Conservation (phyloP, 2,888 invertebrate genomes). For the Allophyes oxyacanthae region DNA sequence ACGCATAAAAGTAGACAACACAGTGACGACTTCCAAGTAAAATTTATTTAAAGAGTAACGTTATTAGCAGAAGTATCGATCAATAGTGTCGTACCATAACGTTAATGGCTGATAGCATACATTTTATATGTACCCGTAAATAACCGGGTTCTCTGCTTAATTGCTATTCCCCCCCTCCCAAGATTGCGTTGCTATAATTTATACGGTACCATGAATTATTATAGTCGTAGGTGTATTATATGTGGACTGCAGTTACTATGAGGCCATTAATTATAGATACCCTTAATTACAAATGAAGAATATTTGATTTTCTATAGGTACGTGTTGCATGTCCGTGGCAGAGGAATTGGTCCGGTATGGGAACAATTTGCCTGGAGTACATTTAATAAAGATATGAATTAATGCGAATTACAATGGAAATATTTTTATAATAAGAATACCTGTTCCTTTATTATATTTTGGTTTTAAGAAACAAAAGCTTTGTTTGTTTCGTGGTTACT, state of each 20-base stretch:
- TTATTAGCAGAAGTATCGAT: conserved; percentile 29
- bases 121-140: conserved; percentile 69
- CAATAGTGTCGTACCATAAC: conserved; percentile 53
- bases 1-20: neutral
- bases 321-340: no score
- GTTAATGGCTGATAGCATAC: conserved; percentile 59
- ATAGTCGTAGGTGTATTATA: conserved; percentile 64
- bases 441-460: no score
- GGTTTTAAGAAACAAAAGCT: conserved; percentile 5
- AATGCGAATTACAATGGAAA: no score
- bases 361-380: no score
- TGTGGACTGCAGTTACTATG: conserved; percentile 63
- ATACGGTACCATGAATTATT: conserved; percentile 74
- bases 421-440: no score
- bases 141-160: conserved; percentile 73
- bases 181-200: conserved; percentile 78
- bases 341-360: no score
- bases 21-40: conserved; percentile 12
- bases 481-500: conserved; percentile 19
- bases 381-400: no score
- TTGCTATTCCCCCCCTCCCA: conserved; percentile 74
- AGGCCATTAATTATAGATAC: conserved; percentile 39
- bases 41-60: conserved; percentile 9
- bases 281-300: conserved; percentile 35
- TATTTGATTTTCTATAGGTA: conserved; percentile 13